These are phyloP conservation scores for Mesorhabditis spiculigera DNA, from an alignment of 2,888 invertebrate species.

Conservation along the genomic window DNA sequence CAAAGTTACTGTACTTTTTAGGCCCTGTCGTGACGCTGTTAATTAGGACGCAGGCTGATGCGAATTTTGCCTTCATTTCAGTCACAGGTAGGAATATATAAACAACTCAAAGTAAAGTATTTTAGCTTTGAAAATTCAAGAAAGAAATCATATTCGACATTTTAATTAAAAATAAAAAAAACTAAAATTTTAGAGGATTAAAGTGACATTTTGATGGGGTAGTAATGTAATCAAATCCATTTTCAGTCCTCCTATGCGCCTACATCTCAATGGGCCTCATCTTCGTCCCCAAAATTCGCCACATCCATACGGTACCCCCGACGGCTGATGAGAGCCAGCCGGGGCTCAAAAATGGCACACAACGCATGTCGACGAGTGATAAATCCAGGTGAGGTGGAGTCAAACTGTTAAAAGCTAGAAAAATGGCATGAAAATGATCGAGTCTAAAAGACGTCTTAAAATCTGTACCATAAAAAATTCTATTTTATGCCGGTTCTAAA, in stretches of 20 bases:
- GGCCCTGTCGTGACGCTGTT: constrained; percentile 83
- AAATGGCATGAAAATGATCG: no score
- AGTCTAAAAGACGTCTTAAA: no score
- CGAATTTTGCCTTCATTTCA: constrained; percentile 92
- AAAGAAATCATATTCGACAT: no score
- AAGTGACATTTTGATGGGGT: no score
- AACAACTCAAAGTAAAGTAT: no score
- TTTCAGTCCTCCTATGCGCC: constrained; percentile 85
- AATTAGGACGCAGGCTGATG: constrained; percentile 93
- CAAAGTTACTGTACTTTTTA: neutral
- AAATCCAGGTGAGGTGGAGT: no score
- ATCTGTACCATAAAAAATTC: no score
- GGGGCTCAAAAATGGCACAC: neutral
- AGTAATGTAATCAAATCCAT: constrained; percentile 7
- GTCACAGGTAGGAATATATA: no score
- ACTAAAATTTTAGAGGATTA: no score
- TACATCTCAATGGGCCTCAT: constrained; percentile 97
- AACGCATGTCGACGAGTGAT: constrained; percentile 69
- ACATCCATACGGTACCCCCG: constrained; percentile 64
- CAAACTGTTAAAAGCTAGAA: no score
- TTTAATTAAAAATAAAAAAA: no score
- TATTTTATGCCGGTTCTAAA: constrained; percentile 15
- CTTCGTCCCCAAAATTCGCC: constrained; percentile 91
- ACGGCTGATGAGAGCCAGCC: constrained; percentile 25
- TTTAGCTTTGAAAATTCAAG: no score